Evolutionary conservation across 2,113 vertebrate species (phyloP).

Genomic region (Falco punctatus): DNA sequence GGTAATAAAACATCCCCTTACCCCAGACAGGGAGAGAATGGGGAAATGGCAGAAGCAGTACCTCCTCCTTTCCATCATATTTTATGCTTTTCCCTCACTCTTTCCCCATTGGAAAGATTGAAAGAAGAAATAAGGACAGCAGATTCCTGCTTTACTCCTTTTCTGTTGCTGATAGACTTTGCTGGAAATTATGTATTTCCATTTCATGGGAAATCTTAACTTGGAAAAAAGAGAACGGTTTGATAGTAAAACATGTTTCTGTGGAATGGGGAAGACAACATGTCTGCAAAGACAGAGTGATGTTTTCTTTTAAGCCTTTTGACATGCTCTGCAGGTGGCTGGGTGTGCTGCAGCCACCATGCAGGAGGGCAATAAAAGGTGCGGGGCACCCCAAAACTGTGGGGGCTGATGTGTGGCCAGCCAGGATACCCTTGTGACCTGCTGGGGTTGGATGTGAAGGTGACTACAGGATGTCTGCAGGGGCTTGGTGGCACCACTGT

Average conservation of each 20-base stretch:
- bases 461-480: not conserved
- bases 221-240: not conserved
- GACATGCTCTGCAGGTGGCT: not conserved
- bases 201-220: not conserved
- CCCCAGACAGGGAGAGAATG: not conserved
- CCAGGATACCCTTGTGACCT: not conserved
- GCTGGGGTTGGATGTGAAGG: not conserved
- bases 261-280: not conserved
- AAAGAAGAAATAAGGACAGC: not conserved
- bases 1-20: not conserved
- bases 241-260: not conserved
- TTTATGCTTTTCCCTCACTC: not conserved
- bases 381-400: fast-evolving
- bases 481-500: not conserved
- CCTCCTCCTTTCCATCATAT: not conserved
- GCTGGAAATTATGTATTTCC: not conserved
- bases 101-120: not conserved
- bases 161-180: not conserved
- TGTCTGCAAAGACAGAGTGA: fast-evolving
- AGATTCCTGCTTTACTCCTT: not conserved
- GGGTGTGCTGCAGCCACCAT: not conserved
- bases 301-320: not conserved
- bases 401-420: fast-evolving
- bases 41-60: not conserved
- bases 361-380: not conserved